These are phyloP conservation scores for Coracias cyanogaster DNA, from an alignment of 2,797 vertebrate genomes.

Conservation along the genomic window DNA sequence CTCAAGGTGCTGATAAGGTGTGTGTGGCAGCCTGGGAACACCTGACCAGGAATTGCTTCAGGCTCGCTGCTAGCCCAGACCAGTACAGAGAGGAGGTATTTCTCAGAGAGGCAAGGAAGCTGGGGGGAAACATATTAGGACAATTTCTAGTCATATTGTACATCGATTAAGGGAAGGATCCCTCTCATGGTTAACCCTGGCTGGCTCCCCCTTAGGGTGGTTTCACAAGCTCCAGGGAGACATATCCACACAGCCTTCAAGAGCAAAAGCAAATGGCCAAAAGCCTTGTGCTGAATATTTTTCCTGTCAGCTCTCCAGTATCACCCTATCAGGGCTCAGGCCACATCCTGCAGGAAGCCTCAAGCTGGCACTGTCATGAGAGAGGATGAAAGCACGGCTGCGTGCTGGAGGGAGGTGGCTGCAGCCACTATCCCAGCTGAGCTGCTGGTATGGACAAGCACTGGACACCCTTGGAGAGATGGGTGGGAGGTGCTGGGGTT, in stretches of 20 bases:
- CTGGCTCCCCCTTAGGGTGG: not conserved
- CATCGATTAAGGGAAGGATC: not conserved
- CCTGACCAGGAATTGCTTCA: fast-evolving
- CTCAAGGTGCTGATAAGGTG: not conserved
- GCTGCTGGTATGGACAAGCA: not conserved
- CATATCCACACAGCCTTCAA: not conserved
- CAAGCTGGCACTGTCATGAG: not conserved
- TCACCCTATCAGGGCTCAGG: not conserved
- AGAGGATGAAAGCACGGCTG: not conserved
- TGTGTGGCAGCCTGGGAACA: not conserved
- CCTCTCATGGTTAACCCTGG: not conserved
- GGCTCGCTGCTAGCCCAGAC: fast-evolving
- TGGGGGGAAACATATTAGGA: not conserved
- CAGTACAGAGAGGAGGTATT: not conserved
- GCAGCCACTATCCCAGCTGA: not conserved
- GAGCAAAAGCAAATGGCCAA: not conserved
- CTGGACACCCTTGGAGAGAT: not conserved
- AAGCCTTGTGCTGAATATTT: not conserved
- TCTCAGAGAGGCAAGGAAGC: not conserved
- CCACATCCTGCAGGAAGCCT: not conserved
- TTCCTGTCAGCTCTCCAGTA: fast-evolving
- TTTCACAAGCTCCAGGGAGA: not conserved
- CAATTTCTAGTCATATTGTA: fast-evolving
- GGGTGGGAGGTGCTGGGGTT: not conserved
- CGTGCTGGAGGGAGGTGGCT: not conserved